A percentile compares a stretch with the other conserved stretches of the same genome.
Evolutionary conservation across 2,888 invertebrate species (phyloP).

Genomic region (Drosophila lutescens): DNA sequence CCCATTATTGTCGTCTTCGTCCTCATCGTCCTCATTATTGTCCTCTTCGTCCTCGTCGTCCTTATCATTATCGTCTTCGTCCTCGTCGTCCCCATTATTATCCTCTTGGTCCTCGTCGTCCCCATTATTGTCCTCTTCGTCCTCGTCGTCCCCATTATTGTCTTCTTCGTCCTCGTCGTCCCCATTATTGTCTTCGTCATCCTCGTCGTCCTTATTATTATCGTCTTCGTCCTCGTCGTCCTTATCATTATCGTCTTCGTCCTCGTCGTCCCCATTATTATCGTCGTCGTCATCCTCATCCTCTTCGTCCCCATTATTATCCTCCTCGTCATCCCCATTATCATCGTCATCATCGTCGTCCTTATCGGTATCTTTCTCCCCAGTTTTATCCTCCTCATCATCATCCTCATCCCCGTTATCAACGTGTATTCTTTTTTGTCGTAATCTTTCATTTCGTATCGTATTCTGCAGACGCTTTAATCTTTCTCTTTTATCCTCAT

Average conservation of each 20-base stretch:
- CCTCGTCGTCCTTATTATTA: conserved; percentile 82
- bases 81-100: conserved; percentile 83
- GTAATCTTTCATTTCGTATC: conserved; percentile 80
- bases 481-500: conserved; percentile 67
- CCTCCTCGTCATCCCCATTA: conserved; percentile 39
- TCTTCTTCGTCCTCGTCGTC: conserved; percentile 72
- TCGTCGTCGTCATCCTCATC: conserved; percentile 80
- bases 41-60: conserved; percentile 51
- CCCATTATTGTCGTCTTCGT: conserved; percentile 78
- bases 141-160: conserved; percentile 28
- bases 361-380: conserved; percentile 44
- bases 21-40: conserved; percentile 50
- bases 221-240: conserved; percentile 81
- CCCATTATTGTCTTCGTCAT: conserved; percentile 38
- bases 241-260: conserved; percentile 75
- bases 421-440: conserved; percentile 84
- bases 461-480: conserved; percentile 83
- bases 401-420: conserved; percentile 82
- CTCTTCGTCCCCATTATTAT: conserved; percentile 80
- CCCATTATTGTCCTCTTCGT: conserved; percentile 77
- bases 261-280: conserved; percentile 75
- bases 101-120: conserved; percentile 84
- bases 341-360: conserved; percentile 81
- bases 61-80: conserved; percentile 64
- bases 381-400: conserved; percentile 68